Conservation (phyloP, 1,140 invertebrate genomes). For the Caerostris darwini region DNA sequence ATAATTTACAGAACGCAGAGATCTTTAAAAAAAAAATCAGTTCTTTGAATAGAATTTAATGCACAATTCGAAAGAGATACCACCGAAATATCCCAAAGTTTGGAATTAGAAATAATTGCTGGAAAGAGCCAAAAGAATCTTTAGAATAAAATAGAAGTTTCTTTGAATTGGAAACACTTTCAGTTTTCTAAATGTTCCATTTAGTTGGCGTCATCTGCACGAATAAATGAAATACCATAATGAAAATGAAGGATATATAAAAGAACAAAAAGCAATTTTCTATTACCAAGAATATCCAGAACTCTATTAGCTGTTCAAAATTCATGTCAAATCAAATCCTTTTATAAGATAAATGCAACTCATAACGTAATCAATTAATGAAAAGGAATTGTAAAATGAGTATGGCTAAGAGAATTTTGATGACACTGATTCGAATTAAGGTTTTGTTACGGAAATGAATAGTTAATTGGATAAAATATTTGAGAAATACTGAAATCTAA, state of each 20-base stretch:
- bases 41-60: background rate
- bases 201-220: background rate
- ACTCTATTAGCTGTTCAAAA: background rate
- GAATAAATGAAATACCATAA: background rate
- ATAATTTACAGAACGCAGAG: background rate
- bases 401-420: background rate
- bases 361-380: background rate
- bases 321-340: background rate
- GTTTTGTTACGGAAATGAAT: background rate
- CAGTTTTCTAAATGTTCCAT: background rate
- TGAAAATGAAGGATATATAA: background rate
- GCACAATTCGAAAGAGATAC: background rate
- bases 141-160: background rate
- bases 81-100: background rate
- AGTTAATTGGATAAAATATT: background rate
- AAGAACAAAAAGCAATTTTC: constrained; percentile 8
- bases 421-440: background rate
- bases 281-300: background rate
- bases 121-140: background rate
- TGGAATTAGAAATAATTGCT: background rate
- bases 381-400: background rate
- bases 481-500: background rate
- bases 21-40: background rate
- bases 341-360: background rate
- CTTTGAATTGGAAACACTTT: constrained; percentile 1